Base-by-base conservation (phyloP, 2,888 invertebrate species). In the Acanthosoma haemorrhoidale region DNA sequence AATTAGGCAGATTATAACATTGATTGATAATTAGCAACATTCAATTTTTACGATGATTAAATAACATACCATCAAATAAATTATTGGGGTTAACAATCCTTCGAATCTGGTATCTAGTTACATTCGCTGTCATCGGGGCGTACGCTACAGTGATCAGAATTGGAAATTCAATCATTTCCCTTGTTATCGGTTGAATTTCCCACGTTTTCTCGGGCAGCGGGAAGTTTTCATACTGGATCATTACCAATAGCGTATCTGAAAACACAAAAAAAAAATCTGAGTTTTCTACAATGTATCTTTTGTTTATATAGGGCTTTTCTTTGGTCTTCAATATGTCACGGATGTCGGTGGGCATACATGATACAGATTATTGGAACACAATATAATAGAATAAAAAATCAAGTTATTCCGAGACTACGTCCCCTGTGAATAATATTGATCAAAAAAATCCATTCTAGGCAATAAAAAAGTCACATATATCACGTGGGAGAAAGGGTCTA, bases 11-110 rank as follows among this genome's bases (percentile, higher is more conserved):
- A 60, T 36, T 11, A 60, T 11, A 29, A 4, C 16, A 4, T 31
- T 16, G 13, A 16, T 16, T 2, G 6, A 36, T 36, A 36, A 9
- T 9, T 36, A 36, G 6, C 6, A 9, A 9, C 36, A 36, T 36
- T n/a, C n/a, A n/a, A 36, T 36, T 36, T 36, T 6, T 11, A 6
- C 11, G 36, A 9, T 11, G 11, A 36, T 11, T 36, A 36, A 11
- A 15, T 41, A 8, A 8, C 51, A 11, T 61, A 61, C 61, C 61
- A 18, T 61, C 61, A 9, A 38, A 2, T 8, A 9, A 9, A 15
- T 32, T 34, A 21, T 18, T 61, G 5, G 61, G 61, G n/a, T 61
- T 36, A 21, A 61, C 61, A 9, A 61, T 61, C 38, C 61, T 32
- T n/a, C 61, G 1, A 11, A 61, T 36, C 34, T 34, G 18, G 34